These are phyloP conservation scores for Theodoxus fluviatilis DNA, from an alignment of 2,888 invertebrate genomes.

Conservation along the genomic window DNA sequence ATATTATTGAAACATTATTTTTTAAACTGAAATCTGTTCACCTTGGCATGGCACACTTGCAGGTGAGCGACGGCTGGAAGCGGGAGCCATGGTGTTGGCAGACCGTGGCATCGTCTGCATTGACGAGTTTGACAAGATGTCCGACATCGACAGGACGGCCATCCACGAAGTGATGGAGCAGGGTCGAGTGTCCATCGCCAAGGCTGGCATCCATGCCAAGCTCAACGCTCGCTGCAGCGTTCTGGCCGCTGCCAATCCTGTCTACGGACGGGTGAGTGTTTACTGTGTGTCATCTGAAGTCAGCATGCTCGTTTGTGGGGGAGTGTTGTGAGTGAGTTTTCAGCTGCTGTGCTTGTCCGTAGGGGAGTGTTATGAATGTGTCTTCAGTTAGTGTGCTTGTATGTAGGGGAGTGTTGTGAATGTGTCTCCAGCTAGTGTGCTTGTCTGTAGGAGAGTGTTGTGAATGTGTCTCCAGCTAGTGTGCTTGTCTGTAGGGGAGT, in stretches of 20 bases:
- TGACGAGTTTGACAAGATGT: slow-evolving; percentile 98
- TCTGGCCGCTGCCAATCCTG: slow-evolving; percentile 98
- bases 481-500: too few relatives aligned
- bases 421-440: too few relatives aligned
- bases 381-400: too few relatives aligned
- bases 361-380: too few relatives aligned
- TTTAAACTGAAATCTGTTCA: background rate
- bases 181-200: slow-evolving; percentile 92
- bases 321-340: too few relatives aligned
- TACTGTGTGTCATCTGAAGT: too few relatives aligned
- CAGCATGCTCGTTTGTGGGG: too few relatives aligned
- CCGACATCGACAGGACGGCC: slow-evolving; percentile 97
- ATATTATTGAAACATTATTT: background rate
- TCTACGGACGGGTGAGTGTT: slow-evolving; percentile 88
- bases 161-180: slow-evolving; percentile 99
- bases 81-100: slow-evolving; percentile 99
- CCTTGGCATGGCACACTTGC: slow-evolving; percentile 10
- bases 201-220: slow-evolving; percentile 96
- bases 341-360: too few relatives aligned
- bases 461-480: too few relatives aligned
- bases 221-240: slow-evolving; percentile 97
- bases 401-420: too few relatives aligned
- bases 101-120: slow-evolving; percentile 96
- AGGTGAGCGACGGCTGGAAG: slow-evolving; percentile 79
- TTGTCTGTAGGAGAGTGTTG: too few relatives aligned